A percentile compares a stretch with the other conserved stretches of the same genome.
These are phyloP conservation scores for Lipotes vexillifer DNA, from an alignment of 2,113 vertebrate species.

Conservation along the genomic window DNA sequence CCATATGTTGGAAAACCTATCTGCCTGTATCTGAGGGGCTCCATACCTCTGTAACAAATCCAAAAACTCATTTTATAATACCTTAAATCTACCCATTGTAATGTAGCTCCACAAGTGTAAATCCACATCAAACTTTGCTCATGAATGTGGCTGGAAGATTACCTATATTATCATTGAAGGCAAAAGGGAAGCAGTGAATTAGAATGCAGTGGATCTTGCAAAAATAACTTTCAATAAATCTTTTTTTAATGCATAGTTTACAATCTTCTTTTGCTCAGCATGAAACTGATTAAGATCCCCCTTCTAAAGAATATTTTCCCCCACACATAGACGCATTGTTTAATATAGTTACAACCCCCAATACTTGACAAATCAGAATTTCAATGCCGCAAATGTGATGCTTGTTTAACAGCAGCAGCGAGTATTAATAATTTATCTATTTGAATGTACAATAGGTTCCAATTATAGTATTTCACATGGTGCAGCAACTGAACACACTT, in stretches of 20 bases:
- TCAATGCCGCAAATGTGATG: constrained; percentile 57
- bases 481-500: background rate
- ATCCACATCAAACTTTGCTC: constrained; percentile 91
- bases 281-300: constrained; percentile 82
- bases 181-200: constrained; percentile 81
- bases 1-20: constrained; percentile 89
- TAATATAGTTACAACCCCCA: constrained; percentile 79
- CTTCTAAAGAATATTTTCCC: constrained; percentile 76
- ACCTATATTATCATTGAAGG: constrained; percentile 81
- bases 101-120: constrained; percentile 93
- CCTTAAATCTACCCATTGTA: constrained; percentile 97
- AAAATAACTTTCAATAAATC: constrained; percentile 86
- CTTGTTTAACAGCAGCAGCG: constrained; percentile 68
- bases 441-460: constrained; percentile 71
- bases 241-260: constrained; percentile 86
- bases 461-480: constrained; percentile 65
- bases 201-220: constrained; percentile 83
- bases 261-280: constrained; percentile 84
- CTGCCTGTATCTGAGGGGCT: constrained; percentile 83
- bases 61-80: constrained; percentile 91
- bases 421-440: constrained; percentile 65
- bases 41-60: constrained; percentile 89
- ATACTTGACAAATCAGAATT: constrained; percentile 75
- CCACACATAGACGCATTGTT: constrained; percentile 77
- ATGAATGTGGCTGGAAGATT: constrained; percentile 86